Evolutionary conservation across 2,113 vertebrate genomes (phyloP).

Genomic region (Arizona elegans): DNA sequence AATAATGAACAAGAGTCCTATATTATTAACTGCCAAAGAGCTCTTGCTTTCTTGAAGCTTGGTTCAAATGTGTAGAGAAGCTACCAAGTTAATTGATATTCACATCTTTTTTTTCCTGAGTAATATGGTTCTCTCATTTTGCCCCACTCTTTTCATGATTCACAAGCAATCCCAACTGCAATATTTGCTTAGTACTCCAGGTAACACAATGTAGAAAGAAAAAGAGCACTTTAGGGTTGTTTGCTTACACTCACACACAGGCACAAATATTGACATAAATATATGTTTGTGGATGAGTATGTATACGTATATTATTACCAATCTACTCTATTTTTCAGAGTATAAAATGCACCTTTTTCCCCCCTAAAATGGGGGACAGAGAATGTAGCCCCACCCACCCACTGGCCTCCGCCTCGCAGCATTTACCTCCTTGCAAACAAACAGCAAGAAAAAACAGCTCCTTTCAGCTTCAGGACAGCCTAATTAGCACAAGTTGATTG

Average conservation of each 20-base stretch:
- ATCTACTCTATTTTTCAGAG: too few relatives aligned
- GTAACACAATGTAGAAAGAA: conserved; percentile 4
- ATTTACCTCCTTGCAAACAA: too few relatives aligned
- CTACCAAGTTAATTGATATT: neutral
- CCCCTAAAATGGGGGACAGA: too few relatives aligned
- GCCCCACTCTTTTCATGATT: neutral
- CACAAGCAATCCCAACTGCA: neutral
- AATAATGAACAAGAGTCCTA: neutral
- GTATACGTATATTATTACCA: neutral
- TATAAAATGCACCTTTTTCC: too few relatives aligned
- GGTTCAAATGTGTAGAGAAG: neutral
- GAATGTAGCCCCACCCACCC: too few relatives aligned
- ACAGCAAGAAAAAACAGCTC: too few relatives aligned
- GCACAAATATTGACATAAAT: neutral
- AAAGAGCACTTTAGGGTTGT: neutral
- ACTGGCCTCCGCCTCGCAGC: too few relatives aligned
- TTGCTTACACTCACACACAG: neutral
- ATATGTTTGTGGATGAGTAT: neutral
- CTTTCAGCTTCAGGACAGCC: too few relatives aligned
- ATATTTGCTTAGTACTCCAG: conserved; percentile 13
- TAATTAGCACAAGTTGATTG: too few relatives aligned
- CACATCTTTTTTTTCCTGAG: neutral
- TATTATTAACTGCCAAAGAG: neutral
- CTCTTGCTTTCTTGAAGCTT: neutral
- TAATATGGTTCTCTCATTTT: neutral